Percentiles rank a stretch among this genome's conserved stretches.
Evolutionary conservation across 2,113 vertebrate genomes (phyloP).

Genomic region (Amphilophus citrinellus): DNA sequence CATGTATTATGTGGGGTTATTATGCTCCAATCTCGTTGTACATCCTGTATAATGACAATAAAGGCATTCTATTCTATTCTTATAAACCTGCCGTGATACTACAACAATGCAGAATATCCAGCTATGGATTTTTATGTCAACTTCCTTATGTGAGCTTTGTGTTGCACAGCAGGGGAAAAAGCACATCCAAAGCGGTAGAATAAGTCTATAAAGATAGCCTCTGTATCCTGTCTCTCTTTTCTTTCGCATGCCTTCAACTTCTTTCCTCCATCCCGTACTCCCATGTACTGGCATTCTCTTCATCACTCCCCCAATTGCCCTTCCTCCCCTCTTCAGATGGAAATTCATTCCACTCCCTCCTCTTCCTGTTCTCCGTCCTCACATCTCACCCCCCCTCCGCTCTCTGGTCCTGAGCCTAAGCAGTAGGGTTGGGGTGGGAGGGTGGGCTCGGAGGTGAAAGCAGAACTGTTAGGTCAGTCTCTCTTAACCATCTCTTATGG

Average conservation of each 20-base stretch:
- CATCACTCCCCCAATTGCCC: neutral
- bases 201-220: conserved; percentile 71
- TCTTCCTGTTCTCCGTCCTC: conserved; percentile 74
- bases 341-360: conserved; percentile 73
- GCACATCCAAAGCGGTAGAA: conserved; percentile 40
- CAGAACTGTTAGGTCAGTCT: conserved; percentile 63
- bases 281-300: conserved; percentile 51
- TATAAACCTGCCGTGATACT: conserved; percentile 24
- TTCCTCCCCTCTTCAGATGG: conserved; percentile 62
- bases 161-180: conserved; percentile 45
- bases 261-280: conserved; percentile 54
- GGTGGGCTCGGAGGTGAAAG: conserved; percentile 56
- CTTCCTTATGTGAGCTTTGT: conserved; percentile 33
- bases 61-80: neutral
- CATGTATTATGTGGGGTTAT: conserved; percentile 40
- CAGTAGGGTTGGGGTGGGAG: conserved; percentile 65
- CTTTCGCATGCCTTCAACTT: conserved; percentile 66
- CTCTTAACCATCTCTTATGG: conserved; percentile 37
- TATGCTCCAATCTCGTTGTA: neutral
- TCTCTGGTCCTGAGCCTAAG: conserved; percentile 70
- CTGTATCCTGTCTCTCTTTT: conserved; percentile 79
- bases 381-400: conserved; percentile 66
- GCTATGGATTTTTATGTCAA: conserved; percentile 19
- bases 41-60: no score
- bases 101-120: conserved; percentile 42